Percentiles rank a stretch among this genome's conserved stretches.
phyloP scores from a whole-genome alignment of 2,113 vertebrate species.

The Cervus canadensis region DNA sequence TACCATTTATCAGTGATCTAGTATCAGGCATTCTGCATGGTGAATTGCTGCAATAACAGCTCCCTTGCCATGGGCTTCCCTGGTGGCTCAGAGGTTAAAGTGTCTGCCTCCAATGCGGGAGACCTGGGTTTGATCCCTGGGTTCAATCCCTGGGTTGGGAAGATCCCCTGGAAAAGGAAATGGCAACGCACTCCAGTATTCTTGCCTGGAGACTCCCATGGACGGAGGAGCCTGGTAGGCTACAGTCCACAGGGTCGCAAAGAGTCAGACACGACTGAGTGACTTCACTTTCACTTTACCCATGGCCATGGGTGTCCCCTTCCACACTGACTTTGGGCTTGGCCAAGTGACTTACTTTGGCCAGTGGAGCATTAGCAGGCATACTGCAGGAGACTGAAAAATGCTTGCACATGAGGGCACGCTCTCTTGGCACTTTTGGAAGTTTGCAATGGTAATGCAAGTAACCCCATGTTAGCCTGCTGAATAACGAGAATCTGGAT shows the following conservation, averaged over 20 bases:
- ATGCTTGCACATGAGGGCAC: background rate
- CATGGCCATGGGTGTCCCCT: background rate
- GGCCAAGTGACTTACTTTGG: background rate
- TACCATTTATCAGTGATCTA: background rate
- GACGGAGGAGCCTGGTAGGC: too few species aligned
- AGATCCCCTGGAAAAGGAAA: too few species aligned
- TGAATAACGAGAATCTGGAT: background rate
- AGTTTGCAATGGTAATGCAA: background rate
- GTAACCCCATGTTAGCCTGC: background rate
- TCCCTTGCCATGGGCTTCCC: background rate
- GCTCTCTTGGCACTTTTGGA: background rate
- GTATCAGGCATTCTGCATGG: background rate
- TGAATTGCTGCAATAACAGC: background rate
- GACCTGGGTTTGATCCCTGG: too few species aligned
- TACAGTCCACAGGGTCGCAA: too few species aligned
- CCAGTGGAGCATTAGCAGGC: background rate
- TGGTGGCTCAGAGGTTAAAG: too few species aligned
- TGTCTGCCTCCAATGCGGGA: too few species aligned
- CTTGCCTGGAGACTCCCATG: too few species aligned
- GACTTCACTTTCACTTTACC: too few species aligned
- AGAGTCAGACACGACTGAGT: too few species aligned
- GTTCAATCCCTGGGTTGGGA: too few species aligned
- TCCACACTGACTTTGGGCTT: background rate
- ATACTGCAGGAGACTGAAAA: background rate
- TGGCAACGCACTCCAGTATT: too few species aligned